Base-by-base conservation (phyloP, 2,797 vertebrate species). In the Melanotaenia boesemani region DNA sequence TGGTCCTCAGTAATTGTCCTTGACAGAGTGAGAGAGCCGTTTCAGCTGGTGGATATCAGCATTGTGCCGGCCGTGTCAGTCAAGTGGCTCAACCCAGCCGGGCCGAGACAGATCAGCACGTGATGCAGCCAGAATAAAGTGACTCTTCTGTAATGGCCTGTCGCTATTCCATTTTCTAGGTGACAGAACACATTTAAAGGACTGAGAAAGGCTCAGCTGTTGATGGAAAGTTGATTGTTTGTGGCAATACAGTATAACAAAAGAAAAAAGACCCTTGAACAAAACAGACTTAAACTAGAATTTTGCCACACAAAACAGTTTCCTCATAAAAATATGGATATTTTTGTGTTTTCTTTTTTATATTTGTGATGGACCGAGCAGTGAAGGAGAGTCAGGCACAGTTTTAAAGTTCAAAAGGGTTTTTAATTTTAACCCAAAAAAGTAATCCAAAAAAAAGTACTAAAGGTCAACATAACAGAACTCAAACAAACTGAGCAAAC, bases 61-160 rank as follows among this genome's bases (percentile, higher is more conserved):
- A 60, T 74, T 81, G 80, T 73, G 80, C 70, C 22, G 72, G 72
- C 63, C 67, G 30, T 69, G 91, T 91, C 91, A 90, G 86, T 92
- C 88, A 90, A 70, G 65, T 63, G 77, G 63, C 81, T 77, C 56
- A 24, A 71, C 56, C 62, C 78, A 74, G 69, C 72, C n/a, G 0
- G 57, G 59, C 75, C 41, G 58, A 79, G 69, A 76, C 46, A 54
- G 77, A 87, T 86, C 89, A 80, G 73, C 72, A 64, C 24, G 72
- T 84, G 83, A 86, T 59, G 34, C 81, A 74, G 79, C 70, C 73
- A 55, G 77, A 91, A 88, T 88, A 76, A 88, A 91, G 83, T 68
- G 85, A 82, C 86, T 87, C 82, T 75, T 88, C 87, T 86, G 79
- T 92, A 93, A 94, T 93, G 88, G 86, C 80, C 87, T 90, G 91